These are phyloP conservation scores for Takifugu ocellatus DNA, from an alignment of 2,797 vertebrate species.

Conservation along the genomic window DNA sequence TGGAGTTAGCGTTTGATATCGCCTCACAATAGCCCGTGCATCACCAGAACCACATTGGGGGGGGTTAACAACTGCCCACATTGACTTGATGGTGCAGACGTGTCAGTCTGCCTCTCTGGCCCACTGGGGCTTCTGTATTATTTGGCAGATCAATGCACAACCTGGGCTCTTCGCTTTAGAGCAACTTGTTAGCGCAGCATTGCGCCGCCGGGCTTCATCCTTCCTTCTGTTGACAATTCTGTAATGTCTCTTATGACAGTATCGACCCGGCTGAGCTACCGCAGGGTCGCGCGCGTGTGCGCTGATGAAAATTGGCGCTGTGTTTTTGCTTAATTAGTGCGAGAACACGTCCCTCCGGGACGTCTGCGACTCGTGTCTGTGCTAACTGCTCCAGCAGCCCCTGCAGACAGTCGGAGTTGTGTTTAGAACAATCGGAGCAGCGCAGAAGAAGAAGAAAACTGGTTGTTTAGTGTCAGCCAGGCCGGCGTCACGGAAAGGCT, in stretches of 20 bases:
- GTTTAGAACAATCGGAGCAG: conserved; percentile 3
- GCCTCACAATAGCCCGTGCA: conserved; percentile 9
- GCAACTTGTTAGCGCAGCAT: conserved; percentile 61
- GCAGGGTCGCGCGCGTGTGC: conserved; percentile 22
- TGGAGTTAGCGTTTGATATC: conserved; percentile 5
- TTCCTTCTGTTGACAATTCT: conserved; percentile 62
- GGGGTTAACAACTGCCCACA: conserved; percentile 28
- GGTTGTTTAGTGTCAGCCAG: conserved; percentile 37
- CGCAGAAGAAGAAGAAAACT: background rate
- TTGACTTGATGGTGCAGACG: conserved; percentile 31
- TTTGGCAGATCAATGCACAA: conserved; percentile 66
- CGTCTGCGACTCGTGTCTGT: background rate
- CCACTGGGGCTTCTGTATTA: conserved; percentile 46
- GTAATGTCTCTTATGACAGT: conserved; percentile 67
- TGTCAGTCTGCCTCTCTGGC: conserved; percentile 41
- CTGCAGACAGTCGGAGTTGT: too few species aligned
- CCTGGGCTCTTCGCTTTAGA: conserved; percentile 40
- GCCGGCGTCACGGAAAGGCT: background rate
- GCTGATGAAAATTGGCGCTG: conserved; percentile 50
- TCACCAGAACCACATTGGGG: conserved; percentile 19
- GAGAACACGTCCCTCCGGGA: conserved; percentile 53
- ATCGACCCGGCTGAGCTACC: conserved; percentile 56
- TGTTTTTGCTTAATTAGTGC: conserved; percentile 65
- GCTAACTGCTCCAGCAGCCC: too few species aligned
- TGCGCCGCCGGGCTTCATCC: conserved; percentile 50